Base-by-base conservation (phyloP, 2,797 vertebrate species). In the Acipenser ruthenus region DNA sequence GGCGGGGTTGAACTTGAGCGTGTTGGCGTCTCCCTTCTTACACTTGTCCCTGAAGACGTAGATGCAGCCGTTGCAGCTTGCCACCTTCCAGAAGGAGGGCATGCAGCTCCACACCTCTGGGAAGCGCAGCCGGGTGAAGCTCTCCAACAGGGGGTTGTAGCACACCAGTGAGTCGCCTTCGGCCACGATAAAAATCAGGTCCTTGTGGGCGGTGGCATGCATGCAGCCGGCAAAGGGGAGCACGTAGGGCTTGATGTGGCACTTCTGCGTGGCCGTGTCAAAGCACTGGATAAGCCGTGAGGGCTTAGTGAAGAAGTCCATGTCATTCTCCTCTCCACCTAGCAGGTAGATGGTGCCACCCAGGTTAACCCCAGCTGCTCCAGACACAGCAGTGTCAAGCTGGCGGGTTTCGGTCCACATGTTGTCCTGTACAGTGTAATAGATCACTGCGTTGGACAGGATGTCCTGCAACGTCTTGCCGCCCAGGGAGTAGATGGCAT, bases 271-370 rank as follows among this genome's bases (percentile, higher is more conserved):
- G 67, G 86, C 86, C 0, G 94, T 97, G 73, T 97, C 94, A 0
- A 97, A 97, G 78, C 95, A 99, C 85, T 99, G 96, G 76, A 99
- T 99, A 69, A 99, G 89, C 47, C 96, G 92, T 13, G 97, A 99
- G 0, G 97, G 96, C 81, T 97, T 99, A 2, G 96, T 99, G 60
- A 99, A 99, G 79, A 99, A 99, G 88, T 99, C 97, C 86, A 98
- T 91, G 81, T 99, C 97, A 0, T 96, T 99, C 83, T 99, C 97
- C 74, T 98, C 97, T 6, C 97, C 97, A 0, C 97, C 96, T 0
- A 99, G 87, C 79, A 99, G 83, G 81, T 98, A 99, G 85, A 99
- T 98, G 66, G 93, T 90, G 48, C 96, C 95, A 0, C 93, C 95
- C 74, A 99, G 87, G 80, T 98, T 95, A 56, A 97, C 97, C 0